phyloP scores from a whole-genome alignment of 2,797 vertebrate species.

The Rhynchotus rufescens region DNA sequence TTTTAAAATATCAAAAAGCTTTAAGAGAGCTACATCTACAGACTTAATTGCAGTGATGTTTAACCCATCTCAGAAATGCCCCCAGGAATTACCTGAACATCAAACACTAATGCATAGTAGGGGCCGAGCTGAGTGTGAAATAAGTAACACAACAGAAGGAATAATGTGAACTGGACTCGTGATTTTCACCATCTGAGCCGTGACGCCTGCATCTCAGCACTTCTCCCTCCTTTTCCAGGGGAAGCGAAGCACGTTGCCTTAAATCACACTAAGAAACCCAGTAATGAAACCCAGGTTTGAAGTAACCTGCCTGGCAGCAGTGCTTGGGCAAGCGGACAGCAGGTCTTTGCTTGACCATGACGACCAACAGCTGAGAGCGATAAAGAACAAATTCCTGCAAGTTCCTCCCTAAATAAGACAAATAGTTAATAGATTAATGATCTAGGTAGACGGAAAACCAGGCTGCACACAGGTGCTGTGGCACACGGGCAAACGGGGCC shows the following conservation, averaged over 20 bases:
- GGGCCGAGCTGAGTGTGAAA: neutral
- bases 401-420: neutral
- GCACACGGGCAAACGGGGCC: neutral
- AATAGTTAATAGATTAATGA: neutral
- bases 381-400: neutral
- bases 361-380: neutral
- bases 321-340: neutral
- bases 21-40: neutral
- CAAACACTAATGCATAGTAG: neutral
- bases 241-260: neutral
- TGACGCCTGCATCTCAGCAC: neutral
- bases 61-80: neutral
- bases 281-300: neutral
- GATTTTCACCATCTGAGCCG: neutral
- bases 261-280: neutral
- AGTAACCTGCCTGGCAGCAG: neutral
- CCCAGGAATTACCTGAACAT: constrained; percentile 5
- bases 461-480: neutral
- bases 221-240: neutral
- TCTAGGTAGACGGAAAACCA: neutral
- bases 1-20: neutral
- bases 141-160: neutral
- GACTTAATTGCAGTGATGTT: neutral
- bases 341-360: neutral
- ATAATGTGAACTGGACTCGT: neutral